Evolutionary conservation across 2,888 invertebrate species (phyloP), one percentile per base, ranked within the genome.

Genomic region (Lepas anatifera): DNA sequence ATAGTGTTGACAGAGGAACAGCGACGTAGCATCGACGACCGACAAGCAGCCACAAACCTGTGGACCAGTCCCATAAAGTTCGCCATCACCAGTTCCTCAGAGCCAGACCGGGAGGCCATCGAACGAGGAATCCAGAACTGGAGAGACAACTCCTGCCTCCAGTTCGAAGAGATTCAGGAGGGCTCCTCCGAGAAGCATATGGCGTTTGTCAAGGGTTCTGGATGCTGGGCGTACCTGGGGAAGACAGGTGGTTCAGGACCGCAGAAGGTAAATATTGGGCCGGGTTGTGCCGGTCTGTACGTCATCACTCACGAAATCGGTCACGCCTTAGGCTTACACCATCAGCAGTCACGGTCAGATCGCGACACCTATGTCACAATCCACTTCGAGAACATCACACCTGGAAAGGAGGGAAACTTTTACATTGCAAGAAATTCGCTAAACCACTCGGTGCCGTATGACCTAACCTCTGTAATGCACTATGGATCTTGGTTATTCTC

Each of bases 1-100:
- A 18, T 50, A n/a, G 48, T 50, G 48, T 4, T 50, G n/a, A 50
- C 48, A 8, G 48, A 50, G 8, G 48, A 50, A 8, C 48, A 50
- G 48, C 22, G 25, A 10, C 83, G 75, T 84, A 85, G 77, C 89
- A 87, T 13, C 85, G n/a, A 8, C 48, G 48, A 25, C 22, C 48
- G 48, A 8, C 48, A 50, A n/a, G 48, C 48, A 8, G 48, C 25
- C 48, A 16, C 48, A 16, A 50, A 50, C 48, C 11, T 50, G 16
- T 50, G 48, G 48, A 50, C 48, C 48, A 2, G n/a, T 18, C 48
- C 11, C 22, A n/a, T 50, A 16, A 18, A 1, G 8, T 50, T 50
- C 48, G 11, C 48, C 48, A 7, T 50, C 10, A n/a, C 16, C 22
- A 8, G 1, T 7, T n/a, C 48, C 16, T 10, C 22, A n/a, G 48